Percentiles rank a stretch among this genome's conserved stretches.
Evolutionary conservation across 2,888 invertebrate species (phyloP).

Genomic region (Gerris lacustris): DNA sequence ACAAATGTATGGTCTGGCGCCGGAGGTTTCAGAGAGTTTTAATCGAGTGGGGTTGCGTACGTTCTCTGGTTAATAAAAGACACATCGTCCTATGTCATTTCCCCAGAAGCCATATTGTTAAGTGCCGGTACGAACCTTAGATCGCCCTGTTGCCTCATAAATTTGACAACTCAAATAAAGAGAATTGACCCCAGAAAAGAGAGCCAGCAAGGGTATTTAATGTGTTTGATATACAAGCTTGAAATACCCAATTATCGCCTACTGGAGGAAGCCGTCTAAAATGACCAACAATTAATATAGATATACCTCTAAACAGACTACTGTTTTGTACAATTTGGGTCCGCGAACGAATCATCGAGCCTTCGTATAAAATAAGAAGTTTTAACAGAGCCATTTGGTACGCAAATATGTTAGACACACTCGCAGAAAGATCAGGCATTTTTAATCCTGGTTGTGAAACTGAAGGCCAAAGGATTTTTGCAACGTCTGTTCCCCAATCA

Average conservation of each 20-base stretch:
- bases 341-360: conserved; percentile 18
- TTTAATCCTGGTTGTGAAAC: conserved; percentile 18
- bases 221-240: not conserved
- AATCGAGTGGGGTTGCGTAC: too few relatives aligned
- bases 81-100: conserved; percentile 13
- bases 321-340: conserved; percentile 17
- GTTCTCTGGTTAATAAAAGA: not conserved
- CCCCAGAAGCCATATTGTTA: conserved; percentile 19
- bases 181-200: conserved; percentile 23
- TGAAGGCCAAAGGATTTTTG: conserved; percentile 24
- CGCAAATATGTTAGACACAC: not conserved
- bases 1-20: not conserved
- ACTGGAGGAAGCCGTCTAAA: conserved; percentile 27
- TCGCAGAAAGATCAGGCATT: conserved; percentile 17
- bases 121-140: conserved; percentile 21
- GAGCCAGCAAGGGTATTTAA: conserved; percentile 9
- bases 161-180: conserved; percentile 20
- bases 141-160: conserved; percentile 27
- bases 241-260: conserved; percentile 16
- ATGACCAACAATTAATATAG: conserved; percentile 25
- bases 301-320: conserved; percentile 20
- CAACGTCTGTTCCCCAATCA: conserved; percentile 23
- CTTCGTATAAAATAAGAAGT: conserved; percentile 19
- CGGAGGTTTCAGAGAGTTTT: not conserved
- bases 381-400: not conserved